These are phyloP conservation scores for Apamea crenata DNA, from an alignment of 2,888 invertebrate genomes.

Conservation along the genomic window DNA sequence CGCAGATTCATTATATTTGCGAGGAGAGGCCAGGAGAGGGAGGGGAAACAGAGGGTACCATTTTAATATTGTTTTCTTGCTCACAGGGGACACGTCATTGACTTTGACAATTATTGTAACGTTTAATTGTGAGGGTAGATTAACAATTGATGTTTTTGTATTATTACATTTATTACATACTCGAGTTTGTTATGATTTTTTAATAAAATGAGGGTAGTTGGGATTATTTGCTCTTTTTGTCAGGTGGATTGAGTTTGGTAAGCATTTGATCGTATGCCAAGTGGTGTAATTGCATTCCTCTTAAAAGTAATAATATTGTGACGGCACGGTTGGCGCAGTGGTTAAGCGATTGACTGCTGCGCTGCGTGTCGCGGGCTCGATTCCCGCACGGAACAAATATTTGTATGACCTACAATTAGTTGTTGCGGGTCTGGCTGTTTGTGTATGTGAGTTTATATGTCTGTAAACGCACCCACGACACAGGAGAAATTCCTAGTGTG, in stretches of 20 bases:
- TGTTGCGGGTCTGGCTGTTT: too few relatives aligned
- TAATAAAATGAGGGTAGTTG: slow-evolving; percentile 28
- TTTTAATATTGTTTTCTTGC: slow-evolving; percentile 67
- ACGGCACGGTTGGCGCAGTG: too few relatives aligned
- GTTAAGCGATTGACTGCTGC: too few relatives aligned
- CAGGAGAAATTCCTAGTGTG: too few relatives aligned
- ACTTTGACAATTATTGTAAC: slow-evolving; percentile 68
- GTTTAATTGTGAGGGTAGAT: slow-evolving; percentile 51
- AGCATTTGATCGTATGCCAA: neutral
- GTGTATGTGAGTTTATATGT: too few relatives aligned
- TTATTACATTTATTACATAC: slow-evolving; percentile 42
- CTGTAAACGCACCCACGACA: too few relatives aligned
- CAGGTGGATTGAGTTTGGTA: neutral
- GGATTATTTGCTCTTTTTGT: neutral
- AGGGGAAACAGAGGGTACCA: slow-evolving; percentile 30
- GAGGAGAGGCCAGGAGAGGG: neutral
- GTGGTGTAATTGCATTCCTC: neutral
- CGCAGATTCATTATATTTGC: slow-evolving; percentile 63
- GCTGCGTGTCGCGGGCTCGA: too few relatives aligned
- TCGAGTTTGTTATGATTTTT: slow-evolving; percentile 50
- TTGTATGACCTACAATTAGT: too few relatives aligned
- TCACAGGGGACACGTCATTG: slow-evolving; percentile 47
- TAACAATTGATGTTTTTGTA: slow-evolving; percentile 51
- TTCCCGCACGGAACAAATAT: too few relatives aligned
- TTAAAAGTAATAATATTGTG: neutral